phyloP scores from a whole-genome alignment of 2,797 vertebrate genomes.

The Premnoplex brunnescens region DNA sequence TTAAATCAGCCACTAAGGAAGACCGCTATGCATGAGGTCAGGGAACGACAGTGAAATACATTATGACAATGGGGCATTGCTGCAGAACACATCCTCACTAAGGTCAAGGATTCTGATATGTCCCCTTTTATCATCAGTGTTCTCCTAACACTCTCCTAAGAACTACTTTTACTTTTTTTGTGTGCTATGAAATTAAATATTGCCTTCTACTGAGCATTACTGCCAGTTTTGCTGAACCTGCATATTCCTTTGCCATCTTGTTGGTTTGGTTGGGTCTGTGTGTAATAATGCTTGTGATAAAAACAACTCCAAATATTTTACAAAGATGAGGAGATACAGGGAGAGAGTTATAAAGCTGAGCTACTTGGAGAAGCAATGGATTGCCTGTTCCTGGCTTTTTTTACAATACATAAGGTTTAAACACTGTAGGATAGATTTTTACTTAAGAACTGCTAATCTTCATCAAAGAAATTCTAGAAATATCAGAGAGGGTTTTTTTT shows the following conservation, averaged over 20 bases:
- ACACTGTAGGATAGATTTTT: background rate
- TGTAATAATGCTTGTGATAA: rapidly evolving
- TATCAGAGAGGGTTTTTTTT: background rate
- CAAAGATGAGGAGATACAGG: background rate
- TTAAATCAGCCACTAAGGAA: background rate
- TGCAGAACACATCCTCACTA: background rate
- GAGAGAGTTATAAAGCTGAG: background rate
- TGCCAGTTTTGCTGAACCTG: background rate
- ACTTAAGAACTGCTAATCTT: background rate
- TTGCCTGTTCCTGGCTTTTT: background rate
- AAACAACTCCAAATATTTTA: background rate
- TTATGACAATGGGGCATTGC: background rate
- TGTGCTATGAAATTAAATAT: background rate
- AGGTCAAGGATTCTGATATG: background rate
- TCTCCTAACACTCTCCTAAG: background rate
- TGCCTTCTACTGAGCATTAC: background rate
- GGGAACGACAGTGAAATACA: background rate
- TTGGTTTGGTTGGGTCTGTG: background rate
- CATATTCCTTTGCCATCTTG: background rate
- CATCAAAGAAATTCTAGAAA: background rate
- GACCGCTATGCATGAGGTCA: background rate
- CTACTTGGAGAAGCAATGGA: background rate
- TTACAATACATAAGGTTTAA: background rate
- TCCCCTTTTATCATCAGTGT: background rate
- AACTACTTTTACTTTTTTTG: too few species aligned